Base-by-base conservation (phyloP, 2,888 invertebrate species). In the Himalopsyche kuldschensis region DNA sequence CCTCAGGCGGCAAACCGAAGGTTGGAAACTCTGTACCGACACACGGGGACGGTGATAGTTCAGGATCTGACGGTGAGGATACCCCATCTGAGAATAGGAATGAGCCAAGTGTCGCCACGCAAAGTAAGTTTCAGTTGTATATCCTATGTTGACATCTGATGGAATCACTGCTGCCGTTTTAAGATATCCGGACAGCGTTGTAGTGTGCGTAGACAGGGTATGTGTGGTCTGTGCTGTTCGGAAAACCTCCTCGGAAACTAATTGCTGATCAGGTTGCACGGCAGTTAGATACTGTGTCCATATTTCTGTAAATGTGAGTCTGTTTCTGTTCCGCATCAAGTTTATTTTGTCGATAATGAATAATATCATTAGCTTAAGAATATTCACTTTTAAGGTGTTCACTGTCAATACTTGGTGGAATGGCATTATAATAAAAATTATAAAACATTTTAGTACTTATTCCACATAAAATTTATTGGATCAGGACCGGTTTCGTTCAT, bases 1-100 rank as follows among this genome's bases (percentile, higher is more conserved):
- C 47, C 20, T 31, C 46, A 17, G 55, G 69, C 87, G 89, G 31
- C 88, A 88, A 87, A 55, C 83, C 90, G 90, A 6, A 90, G 90
- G 41, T 27, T 1, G 86, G 88, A n/a, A 90, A 90, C 86, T 89
- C 90, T 88, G 69, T 69, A 17, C 30, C 69, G n/a, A 20, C 17
- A 27, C 32, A 4, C 88, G 89, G 79, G 88, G 87, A 81, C 75
- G 79, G 76, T 55, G 32, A 17, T 20, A 30, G 55, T 78, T 80
- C 78, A 46, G 82, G 31, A 55, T 81, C 82, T 69, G 85, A 86
- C 30, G 84, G 84, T 84, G 86, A 86, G 85, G 88, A 88, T 87
- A 88, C 89, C 31, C 81, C 85, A 81, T 88, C 87, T 88, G 87
- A 85, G 85, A 85, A 82, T 85, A 85, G 85, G 85, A 86, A 86